Base-by-base conservation (phyloP, 2,888 invertebrate genomes). In the Archaeoteleia sp. region DNA sequence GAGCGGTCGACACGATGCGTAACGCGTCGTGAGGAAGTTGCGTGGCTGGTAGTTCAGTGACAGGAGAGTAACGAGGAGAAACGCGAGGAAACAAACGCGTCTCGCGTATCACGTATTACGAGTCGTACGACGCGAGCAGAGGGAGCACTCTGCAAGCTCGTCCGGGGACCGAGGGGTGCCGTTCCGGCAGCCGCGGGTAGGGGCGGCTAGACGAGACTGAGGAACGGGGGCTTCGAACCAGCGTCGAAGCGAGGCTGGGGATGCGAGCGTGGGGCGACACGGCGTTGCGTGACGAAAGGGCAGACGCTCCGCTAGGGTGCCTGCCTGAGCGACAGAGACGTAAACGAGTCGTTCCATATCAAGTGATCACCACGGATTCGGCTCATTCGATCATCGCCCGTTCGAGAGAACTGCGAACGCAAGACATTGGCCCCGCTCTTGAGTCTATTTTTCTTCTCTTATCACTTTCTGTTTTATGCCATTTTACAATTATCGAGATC, bases 111-210 rank as follows among this genome's bases (percentile, higher is more conserved):
- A 8, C 20, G 39, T 13, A 23, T 15, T 10, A 12, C 17, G 34
- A 34, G 32, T 25, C 53, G 42, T 42, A 30, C 34, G 42, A 54
- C 34, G 43, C 63, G 54, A 70, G 67, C 67, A 53, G 65, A 62
- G 66, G 66, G 55, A 67, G 58, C 51, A 51, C 55, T 62, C 66
- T 70, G 70, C 66, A 70, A 70, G 66, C 66, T 67, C 66, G 58
- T 46, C 70, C 62, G 66, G 70, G 70, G 61, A 58, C 46, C 32
- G 46, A 60, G 58, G 58, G 58, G 58, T 49, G 42, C 34, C 42
- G 35, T 25, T 42, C 32, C 40, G 42, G 17, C 42, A 5, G 42
- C 39, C 35, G 17, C 17, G 42, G 17, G 40, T 34, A 42, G 58
- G 58, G 58, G 45, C 43, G 45, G 45, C 35, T 45, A 37, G 55